These are phyloP conservation scores for Procambarus clarkii DNA, from an alignment of 1,140 invertebrate genomes.

Conservation along the genomic window DNA sequence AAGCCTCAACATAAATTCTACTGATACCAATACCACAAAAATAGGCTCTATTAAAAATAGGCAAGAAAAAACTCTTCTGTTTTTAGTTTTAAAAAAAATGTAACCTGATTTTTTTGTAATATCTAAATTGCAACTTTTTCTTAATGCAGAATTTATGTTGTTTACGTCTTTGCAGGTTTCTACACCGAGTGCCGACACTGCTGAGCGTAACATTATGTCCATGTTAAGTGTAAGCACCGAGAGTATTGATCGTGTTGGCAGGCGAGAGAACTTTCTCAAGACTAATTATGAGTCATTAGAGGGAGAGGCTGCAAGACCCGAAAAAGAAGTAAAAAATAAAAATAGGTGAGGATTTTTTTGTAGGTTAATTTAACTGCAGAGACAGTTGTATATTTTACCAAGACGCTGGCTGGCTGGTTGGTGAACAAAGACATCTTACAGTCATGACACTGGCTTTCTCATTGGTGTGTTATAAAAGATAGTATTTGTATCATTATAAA, in stretches of 20 bases:
- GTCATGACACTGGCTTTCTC: too few species aligned
- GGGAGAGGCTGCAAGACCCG: slow-evolving; percentile 50
- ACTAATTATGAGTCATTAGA: slow-evolving; percentile 78
- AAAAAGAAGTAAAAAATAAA: slow-evolving; percentile 66
- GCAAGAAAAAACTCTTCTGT: too few species aligned
- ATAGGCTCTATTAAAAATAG: too few species aligned
- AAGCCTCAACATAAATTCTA: too few species aligned
- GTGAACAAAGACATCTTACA: background rate
- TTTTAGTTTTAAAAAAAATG: too few species aligned
- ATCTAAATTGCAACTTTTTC: too few species aligned
- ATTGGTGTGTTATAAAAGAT: too few species aligned
- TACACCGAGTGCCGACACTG: slow-evolving; percentile 85
- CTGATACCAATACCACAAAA: too few species aligned
- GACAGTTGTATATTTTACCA: background rate
- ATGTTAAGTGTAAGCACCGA: slow-evolving; percentile 81
- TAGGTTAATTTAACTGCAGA: background rate
- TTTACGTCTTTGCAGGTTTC: slow-evolving; percentile 48
- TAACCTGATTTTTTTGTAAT: too few species aligned
- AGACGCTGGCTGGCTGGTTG: background rate
- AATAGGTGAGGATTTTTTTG: slow-evolving; percentile 51
- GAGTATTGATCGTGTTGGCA: slow-evolving; percentile 83
- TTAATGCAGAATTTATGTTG: background rate
- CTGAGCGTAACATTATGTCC: slow-evolving; percentile 80
- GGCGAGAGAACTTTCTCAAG: slow-evolving; percentile 85
- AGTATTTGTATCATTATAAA: too few species aligned